phyloP scores from a whole-genome alignment of 2,888 invertebrate species.

The Patella pellucida region DNA sequence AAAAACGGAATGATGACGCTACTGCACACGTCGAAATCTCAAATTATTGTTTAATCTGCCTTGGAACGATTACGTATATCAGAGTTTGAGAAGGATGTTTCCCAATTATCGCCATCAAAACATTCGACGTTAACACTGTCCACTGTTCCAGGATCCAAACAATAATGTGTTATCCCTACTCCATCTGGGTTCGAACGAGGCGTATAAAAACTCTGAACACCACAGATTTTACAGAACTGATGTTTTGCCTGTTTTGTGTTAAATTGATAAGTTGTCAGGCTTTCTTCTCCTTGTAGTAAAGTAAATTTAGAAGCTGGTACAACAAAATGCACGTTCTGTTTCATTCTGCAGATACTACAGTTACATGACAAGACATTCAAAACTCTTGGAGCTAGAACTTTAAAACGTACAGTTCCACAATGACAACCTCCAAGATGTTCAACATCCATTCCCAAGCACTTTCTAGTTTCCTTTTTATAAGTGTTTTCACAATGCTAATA shows the following conservation, averaged over 20 bases:
- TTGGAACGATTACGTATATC: slow-evolving; percentile 49
- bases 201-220: slow-evolving; percentile 74
- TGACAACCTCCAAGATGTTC: slow-evolving; percentile 72
- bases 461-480: neutral
- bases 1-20: no score
- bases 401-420: slow-evolving; percentile 71
- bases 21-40: no score
- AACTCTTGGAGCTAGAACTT: slow-evolving; percentile 67
- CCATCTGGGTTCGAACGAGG: slow-evolving; percentile 74
- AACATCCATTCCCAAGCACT: neutral
- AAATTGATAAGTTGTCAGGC: slow-evolving; percentile 72
- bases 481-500: no score
- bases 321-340: slow-evolving; percentile 73
- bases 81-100: slow-evolving; percentile 48
- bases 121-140: slow-evolving; percentile 52
- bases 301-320: slow-evolving; percentile 71
- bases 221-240: slow-evolving; percentile 73
- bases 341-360: slow-evolving; percentile 74
- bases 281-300: slow-evolving; percentile 68
- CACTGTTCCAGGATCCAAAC: slow-evolving; percentile 68
- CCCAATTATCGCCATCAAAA: slow-evolving; percentile 71
- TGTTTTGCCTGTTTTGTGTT: slow-evolving; percentile 72
- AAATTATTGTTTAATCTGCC: neutral
- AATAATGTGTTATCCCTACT: slow-evolving; percentile 70
- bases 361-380: slow-evolving; percentile 71